Evolutionary conservation across 2,797 vertebrate genomes (phyloP).

Genomic region (Parambassis ranga): DNA sequence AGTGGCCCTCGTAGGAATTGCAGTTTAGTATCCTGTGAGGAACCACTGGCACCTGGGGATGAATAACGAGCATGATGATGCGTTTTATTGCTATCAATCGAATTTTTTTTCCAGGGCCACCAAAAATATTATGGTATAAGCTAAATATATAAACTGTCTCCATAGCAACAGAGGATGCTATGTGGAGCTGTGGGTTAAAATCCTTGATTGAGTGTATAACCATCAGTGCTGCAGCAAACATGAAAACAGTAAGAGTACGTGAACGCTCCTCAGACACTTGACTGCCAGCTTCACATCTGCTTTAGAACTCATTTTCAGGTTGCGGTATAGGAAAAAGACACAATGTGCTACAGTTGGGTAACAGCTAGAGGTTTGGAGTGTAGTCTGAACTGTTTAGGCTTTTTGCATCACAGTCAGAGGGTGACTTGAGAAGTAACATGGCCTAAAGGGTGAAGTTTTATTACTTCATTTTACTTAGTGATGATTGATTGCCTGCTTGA

Average conservation of each 20-base stretch:
- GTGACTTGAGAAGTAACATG: constrained; percentile 4
- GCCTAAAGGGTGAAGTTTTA: not conserved
- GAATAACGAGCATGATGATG: too few species aligned
- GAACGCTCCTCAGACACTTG: not conserved
- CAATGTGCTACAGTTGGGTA: not conserved
- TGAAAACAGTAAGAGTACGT: not conserved
- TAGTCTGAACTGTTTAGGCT: not conserved
- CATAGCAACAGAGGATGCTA: not conserved
- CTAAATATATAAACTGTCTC: too few species aligned
- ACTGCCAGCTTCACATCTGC: constrained; percentile 16
- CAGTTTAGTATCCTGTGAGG: too few species aligned
- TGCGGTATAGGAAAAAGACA: not conserved
- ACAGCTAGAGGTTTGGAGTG: constrained; percentile 21
- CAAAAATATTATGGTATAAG: too few species aligned
- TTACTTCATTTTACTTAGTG: too few species aligned
- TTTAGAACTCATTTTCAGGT: constrained; percentile 23
- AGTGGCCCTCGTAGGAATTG: too few species aligned
- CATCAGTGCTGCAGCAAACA: not conserved
- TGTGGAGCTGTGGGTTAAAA: not conserved
- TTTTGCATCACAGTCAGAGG: constrained; percentile 22
- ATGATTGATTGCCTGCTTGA: too few species aligned
- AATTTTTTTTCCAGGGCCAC: too few species aligned
- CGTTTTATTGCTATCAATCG: too few species aligned
- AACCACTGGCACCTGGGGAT: too few species aligned
- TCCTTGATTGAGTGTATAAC: not conserved